Evolutionary conservation across 2,888 invertebrate species (phyloP), one percentile per base, ranked within the genome.

Genomic region (Ischnura elegans): DNA sequence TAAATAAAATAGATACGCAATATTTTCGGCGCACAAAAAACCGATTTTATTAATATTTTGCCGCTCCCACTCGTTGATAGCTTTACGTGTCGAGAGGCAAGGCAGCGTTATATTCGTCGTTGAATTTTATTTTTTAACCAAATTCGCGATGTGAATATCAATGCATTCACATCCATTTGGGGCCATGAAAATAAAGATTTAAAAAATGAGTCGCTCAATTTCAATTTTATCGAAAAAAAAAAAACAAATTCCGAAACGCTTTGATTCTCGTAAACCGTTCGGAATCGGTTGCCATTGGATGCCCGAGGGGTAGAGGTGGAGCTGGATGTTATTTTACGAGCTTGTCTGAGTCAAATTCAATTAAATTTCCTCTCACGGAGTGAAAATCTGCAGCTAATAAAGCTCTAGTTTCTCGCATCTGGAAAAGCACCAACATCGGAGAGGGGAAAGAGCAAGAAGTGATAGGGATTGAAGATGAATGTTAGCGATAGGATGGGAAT

Each of bases 321-420:
- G n/a, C n/a, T n/a, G n/a, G n/a, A 51, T 51, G 36, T 36, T 76
- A 76, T 76, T 76, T 36, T 76, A 36, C 36, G 36, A 76, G 36
- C 10, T 36, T n/a, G 29, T 13, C n/a, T 29, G 25, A 76, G 36
- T 76, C 36, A 3, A 29, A 76, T 76, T 76, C 29, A 36, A 76
- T 76, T 76, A 76, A 16, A 36, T 76, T 76, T 76, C 76, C 76
- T 25, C 76, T 76, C 76, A 76, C 76, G 76, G 76, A 36, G 29
- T 10, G 29, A 13, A 76, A 29, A 76, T 76, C 76, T 76, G 76
- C 76, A 10, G 76, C 13, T 76, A 76, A 76, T 6, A 76, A 76
- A 76, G 76, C 36, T 25, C 36, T 2, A 13, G 76, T 36, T 36
- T 25, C n/a, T 76, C 76, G 36, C 2, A 36, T 51, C 8, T 2